Evolutionary conservation across 2,888 invertebrate species (phyloP), one percentile per base, ranked within the genome.

Genomic region (Pachycephus smyrnensis): DNA sequence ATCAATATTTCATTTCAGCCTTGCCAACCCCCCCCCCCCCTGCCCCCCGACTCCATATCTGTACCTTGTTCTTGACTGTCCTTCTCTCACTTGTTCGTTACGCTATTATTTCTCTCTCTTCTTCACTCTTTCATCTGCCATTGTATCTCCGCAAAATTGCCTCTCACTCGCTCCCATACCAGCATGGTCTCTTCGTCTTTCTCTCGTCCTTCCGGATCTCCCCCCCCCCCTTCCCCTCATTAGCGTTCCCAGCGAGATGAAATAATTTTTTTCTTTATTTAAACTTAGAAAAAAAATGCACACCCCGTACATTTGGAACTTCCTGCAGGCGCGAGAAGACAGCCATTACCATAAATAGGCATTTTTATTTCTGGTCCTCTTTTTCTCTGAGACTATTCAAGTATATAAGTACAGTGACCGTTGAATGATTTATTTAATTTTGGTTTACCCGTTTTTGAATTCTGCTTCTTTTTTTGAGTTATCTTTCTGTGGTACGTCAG

Each of bases 1-100:
- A 91, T 91, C 91, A 91, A 91, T 91, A 91, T 91, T 91, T 90
- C 90, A 91, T 91, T 91, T 90, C 87, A 89, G 83, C 85, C 88
- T 86, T 87, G 85, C 87, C 86, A 86, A 82, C 80, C 80, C 83
- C 75, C 82, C 80, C 82, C 79, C 82, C 78, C 79, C 81, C 68
- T 77, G 79, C 75, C 76, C 31, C 81, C 79, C 77, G 73, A 79
- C 78, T 80, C 75, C 69, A 77, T 78, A 71, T 77, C 77, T 76
- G 73, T 73, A 77, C 79, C 74, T 77, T 76, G 9, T 12, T 73
- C 73, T 55, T 23, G 15, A 11, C 37, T 73, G 68, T 68, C 71
- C 75, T 30, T 75, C 76, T 69, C 75, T 77, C 36, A 68, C 75
- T 73, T 76, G 73, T 68, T 35, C 75, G 9, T 6, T 23, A 23